These are phyloP conservation scores for Leptinotarsa tumamoca DNA, from an alignment of 2,888 invertebrate species.

Conservation along the genomic window DNA sequence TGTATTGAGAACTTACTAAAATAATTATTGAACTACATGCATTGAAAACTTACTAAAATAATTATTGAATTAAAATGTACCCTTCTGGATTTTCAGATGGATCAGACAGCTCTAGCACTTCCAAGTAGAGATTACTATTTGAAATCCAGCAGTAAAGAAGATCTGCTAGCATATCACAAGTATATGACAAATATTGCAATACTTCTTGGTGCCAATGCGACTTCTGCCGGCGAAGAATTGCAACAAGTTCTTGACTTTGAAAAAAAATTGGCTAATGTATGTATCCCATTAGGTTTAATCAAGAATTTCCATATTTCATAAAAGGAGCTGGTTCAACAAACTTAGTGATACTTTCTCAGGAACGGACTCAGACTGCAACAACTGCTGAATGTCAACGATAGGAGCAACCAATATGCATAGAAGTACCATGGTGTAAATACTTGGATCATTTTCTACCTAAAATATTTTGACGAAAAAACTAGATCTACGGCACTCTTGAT, in stretches of 20 bases:
- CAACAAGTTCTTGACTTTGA: slow-evolving; percentile 82
- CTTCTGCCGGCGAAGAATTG: slow-evolving; percentile 76
- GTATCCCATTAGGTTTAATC: slow-evolving; percentile 49
- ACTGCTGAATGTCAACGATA: too few species aligned
- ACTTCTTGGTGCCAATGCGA: slow-evolving; percentile 79
- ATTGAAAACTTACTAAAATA: not conserved
- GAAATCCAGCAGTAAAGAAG: slow-evolving; percentile 79
- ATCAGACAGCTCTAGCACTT: slow-evolving; percentile 82
- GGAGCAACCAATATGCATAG: too few species aligned
- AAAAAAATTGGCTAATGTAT: slow-evolving; percentile 83
- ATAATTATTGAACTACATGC: slow-evolving; percentile 23
- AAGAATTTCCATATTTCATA: not conserved
- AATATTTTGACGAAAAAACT: too few species aligned
- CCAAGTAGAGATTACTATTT: slow-evolving; percentile 89
- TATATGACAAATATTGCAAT: slow-evolving; percentile 86
- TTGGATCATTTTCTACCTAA: too few species aligned
- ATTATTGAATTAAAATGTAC: slow-evolving; percentile 25
- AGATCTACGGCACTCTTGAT: too few species aligned
- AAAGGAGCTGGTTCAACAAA: not conserved
- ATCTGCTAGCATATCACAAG: slow-evolving; percentile 81
- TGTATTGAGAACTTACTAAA: not conserved
- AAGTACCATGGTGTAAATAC: too few species aligned
- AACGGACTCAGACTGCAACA: too few species aligned
- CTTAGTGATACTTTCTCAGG: too few species aligned
- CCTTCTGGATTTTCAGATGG: slow-evolving; percentile 70